Base-by-base conservation (phyloP, 2,888 invertebrate species). In the Rutpela maculata region DNA sequence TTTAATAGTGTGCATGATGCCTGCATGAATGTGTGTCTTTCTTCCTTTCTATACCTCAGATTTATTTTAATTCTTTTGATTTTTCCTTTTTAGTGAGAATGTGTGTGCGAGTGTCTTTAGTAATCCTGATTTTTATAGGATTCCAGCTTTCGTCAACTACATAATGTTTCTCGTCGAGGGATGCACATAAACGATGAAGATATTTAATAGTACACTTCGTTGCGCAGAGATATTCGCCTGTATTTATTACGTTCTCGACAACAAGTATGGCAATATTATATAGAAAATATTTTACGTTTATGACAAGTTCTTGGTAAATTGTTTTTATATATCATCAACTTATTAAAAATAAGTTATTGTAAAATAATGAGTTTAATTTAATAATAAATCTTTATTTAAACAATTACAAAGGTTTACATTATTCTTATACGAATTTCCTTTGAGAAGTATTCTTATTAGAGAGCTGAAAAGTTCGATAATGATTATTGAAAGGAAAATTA, bases 111-210 rank as follows among this genome's bases (percentile, higher is more conserved):
- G 68, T 77, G 80, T 43, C 75, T 81, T 74, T 71, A 78, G 83
- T 83, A 84, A 84, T 81, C 77, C 80, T 77, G 80, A 81, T 82
- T 82, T 82, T 84, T 84, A 84, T 84, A 84, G 84, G 84, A 80
- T 80, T 70, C 75, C 80, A 78, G 77, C 71, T 67, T 70, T 70
- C 70, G 43, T 70, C 70, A 38, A 22, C 70, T 38, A 22, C 60
- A 22, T 63, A 59, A 43, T 50, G 62, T 71, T 60, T 62, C 60
- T 70, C 72, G 50, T 15, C 72, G 72, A 55, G 72, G 72, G 72
- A 72, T 26, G 71, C 69, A 60, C 55, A 11, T 31, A 55, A 19
- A 55, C 18, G 35, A 71, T 38, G 63, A 72, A 72, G 63, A 63
- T 26, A 26, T 50, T 9, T 55, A 43, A 50, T 63, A 50, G 22